These are phyloP conservation scores for Beroe forskalii DNA, from an alignment of 37 sponge, comb jelly and placozoan genomes.

Conservation along the genomic window DNA sequence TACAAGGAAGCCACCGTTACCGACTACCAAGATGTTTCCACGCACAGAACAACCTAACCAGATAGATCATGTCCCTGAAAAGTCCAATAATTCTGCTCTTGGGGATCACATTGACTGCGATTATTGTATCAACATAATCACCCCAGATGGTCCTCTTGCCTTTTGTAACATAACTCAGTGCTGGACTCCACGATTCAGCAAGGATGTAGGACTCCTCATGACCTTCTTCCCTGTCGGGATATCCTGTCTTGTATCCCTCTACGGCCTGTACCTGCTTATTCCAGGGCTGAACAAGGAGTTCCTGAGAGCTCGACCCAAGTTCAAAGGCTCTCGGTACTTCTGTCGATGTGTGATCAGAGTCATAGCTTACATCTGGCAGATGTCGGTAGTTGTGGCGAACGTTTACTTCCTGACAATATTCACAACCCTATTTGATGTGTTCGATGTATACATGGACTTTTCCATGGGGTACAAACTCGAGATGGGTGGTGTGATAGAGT, in stretches of 20 bases:
- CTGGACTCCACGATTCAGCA: slow-evolving; percentile 4
- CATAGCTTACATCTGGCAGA: not conserved
- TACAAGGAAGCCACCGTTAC: too few relatives aligned
- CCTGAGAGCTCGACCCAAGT: not conserved
- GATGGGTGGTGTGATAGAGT: slow-evolving; percentile 48
- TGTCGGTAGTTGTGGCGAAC: not conserved
- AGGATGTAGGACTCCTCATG: slow-evolving; percentile 24
- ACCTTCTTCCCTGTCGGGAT: slow-evolving; percentile 57
- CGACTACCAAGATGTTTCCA: too few relatives aligned
- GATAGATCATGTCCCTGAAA: too few relatives aligned
- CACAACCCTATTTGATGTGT: slow-evolving; percentile 49
- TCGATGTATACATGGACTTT: slow-evolving; percentile 63
- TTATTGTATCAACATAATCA: not conserved
- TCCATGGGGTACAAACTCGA: slow-evolving; percentile 42
- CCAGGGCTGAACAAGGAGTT: slow-evolving; percentile 64
- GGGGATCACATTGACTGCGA: not conserved
- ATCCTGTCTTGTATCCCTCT: slow-evolving; percentile 2
- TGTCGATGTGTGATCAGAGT: slow-evolving; percentile 1
- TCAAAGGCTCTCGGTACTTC: not conserved
- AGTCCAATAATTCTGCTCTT: too few relatives aligned
- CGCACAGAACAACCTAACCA: too few relatives aligned
- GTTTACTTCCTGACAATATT: slow-evolving; percentile 55
- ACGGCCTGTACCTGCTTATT: slow-evolving; percentile 49
- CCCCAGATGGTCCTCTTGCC: not conserved
- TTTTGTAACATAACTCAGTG: slow-evolving; percentile 38